Base-by-base conservation (phyloP, 2,113 vertebrate species). In the Orycteropus afer region DNA sequence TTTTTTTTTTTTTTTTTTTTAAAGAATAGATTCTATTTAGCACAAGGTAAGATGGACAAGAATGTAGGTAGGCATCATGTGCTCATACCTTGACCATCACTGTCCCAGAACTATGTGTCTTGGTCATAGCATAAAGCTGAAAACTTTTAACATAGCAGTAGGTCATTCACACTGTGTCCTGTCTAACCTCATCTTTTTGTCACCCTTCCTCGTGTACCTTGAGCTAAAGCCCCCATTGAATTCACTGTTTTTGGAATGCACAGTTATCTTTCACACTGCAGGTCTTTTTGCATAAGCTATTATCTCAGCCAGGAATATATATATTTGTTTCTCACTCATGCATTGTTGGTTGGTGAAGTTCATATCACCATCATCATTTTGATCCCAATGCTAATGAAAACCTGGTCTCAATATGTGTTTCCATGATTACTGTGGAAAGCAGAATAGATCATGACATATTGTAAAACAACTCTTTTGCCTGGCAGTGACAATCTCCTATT, bases 61-160 rank as follows among this genome's bases (percentile, higher is more conserved):
- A 91, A 59, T 9, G 15, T 49, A 85, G 13, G 34, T 27, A 89
- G 23, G 32, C 23, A 51, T 49, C 45, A 47, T 49, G 49, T 55
- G 34, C 45, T 82, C 65, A 40, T 42, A 74, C 23, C 22, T 89
- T 40, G 20, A 42, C 27, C 17, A 45, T 82, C 2, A 37, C 40
- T 73, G 29, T 17, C 17, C 25, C 45, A 76, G 45, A 93, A 57
- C 81, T 89, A 69, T 40, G 76, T 86, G 91, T 93, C 67, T 79
- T 86, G 4, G 51, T 78, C 90, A 47, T 2, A 77, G 20, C 95
- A 94, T 15, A 69, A 81, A 85, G 53, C 34, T 67, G 22, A 59
- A 93, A 69, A 59, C 7, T 27, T 93, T 80, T 65, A 74, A 29
- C 51, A 82, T 1, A 86, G n/a, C 63, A 77, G 5, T 12, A 67